A percentile compares a stretch with the other conserved stretches of the same genome.
Evolutionary conservation across 1,140 invertebrate genomes (phyloP).

Genomic region (Fopius arisanus): DNA sequence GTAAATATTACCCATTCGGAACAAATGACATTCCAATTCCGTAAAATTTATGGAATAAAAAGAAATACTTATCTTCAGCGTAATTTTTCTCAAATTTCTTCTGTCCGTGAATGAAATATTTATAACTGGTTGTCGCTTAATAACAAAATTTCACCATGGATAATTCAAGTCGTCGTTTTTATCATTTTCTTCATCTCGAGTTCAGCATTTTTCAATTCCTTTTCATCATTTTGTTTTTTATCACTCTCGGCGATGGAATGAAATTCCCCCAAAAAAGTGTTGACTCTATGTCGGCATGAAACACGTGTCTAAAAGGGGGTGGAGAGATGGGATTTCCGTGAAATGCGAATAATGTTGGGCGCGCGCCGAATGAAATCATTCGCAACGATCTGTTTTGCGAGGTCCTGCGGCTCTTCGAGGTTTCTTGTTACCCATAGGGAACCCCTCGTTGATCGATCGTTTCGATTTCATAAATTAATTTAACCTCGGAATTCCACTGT

Average conservation of each 20-base stretch:
- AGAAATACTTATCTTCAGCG: no score
- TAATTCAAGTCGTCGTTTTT: background rate
- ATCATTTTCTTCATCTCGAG: background rate
- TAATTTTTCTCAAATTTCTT: no score
- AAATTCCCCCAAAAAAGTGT: background rate
- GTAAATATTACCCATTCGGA: no score
- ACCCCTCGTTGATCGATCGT: conserved; percentile 7
- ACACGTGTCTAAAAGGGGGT: conserved; percentile 6
- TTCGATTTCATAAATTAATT: conserved; percentile 15
- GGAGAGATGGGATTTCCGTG: conserved; percentile 7
- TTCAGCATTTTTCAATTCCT: conserved; percentile 1
- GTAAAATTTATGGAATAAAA: no score
- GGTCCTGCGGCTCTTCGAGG: conserved; percentile 21
- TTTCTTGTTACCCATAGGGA: conserved; percentile 7
- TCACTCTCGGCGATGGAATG: conserved; percentile 15
- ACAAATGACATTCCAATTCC: no score
- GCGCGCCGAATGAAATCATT: conserved; percentile 28
- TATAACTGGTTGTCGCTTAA: no score
- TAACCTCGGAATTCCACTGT: background rate
- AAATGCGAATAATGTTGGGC: conserved; percentile 21
- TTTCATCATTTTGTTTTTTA: conserved; percentile 2
- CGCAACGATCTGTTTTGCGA: conserved; percentile 27
- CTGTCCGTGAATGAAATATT: no score
- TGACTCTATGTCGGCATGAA: conserved; percentile 10
- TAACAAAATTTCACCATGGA: no score